Evolutionary conservation across 2,888 invertebrate genomes (phyloP).

Genomic region (Meiosimyza platycephala): DNA sequence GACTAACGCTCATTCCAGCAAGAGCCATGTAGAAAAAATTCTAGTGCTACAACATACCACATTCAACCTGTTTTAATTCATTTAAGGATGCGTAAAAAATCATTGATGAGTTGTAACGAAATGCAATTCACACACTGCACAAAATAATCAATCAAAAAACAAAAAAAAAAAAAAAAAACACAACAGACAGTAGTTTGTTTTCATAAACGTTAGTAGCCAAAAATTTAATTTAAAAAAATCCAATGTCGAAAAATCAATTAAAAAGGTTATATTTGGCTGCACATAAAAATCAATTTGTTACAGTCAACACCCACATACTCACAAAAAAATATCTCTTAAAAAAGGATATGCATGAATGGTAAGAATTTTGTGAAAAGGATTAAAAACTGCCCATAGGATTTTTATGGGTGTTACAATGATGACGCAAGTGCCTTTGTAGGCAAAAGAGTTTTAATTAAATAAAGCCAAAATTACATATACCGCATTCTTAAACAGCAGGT

Average conservation of each 20-base stretch:
- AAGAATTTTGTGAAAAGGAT: conserved; percentile 20
- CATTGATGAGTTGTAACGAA: no score
- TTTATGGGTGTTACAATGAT: conserved; percentile 58
- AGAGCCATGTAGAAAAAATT: no score
- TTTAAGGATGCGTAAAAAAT: no score
- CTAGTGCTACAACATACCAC: no score
- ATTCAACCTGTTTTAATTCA: no score
- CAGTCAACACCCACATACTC: conserved; percentile 41
- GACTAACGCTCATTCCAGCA: no score
- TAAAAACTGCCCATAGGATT: conserved; percentile 30
- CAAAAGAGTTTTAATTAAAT: conserved; percentile 42
- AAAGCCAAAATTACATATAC: background rate
- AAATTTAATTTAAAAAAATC: background rate
- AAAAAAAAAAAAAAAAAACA: conserved; percentile 4
- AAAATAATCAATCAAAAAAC: conserved; percentile 41
- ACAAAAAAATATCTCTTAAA: background rate
- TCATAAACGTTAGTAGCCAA: conserved; percentile 42
- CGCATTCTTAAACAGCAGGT: background rate
- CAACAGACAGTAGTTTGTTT: conserved; percentile 30
- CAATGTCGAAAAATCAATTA: conserved; percentile 14
- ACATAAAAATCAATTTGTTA: conserved; percentile 43
- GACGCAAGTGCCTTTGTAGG: conserved; percentile 54
- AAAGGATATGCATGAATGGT: conserved; percentile 29
- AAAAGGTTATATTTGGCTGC: background rate
- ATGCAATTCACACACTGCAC: background rate